These are phyloP conservation scores for Perccottus glenii DNA, from an alignment of 2,113 vertebrate species.

Conservation along the genomic window DNA sequence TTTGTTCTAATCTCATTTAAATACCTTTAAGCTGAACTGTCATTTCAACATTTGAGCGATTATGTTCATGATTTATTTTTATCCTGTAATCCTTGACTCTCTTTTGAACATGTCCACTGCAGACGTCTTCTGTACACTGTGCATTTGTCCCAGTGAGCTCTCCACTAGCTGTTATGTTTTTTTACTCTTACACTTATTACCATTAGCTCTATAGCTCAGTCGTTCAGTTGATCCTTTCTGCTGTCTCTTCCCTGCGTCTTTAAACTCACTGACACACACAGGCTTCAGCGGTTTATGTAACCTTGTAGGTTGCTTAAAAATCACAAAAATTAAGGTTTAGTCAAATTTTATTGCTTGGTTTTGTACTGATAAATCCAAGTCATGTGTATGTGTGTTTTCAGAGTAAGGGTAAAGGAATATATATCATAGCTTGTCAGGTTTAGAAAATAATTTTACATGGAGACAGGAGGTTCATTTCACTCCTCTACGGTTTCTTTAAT, in stretches of 20 bases:
- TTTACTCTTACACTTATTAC: background rate
- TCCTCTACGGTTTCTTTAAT: background rate
- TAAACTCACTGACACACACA: constrained; percentile 6
- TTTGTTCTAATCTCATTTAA: background rate
- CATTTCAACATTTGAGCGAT: background rate
- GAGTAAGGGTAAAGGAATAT: constrained; percentile 21
- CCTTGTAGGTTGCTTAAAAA: constrained; percentile 31
- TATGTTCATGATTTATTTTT: background rate
- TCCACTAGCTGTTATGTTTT: background rate
- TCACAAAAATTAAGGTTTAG: constrained; percentile 22
- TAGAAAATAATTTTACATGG: constrained; percentile 11
- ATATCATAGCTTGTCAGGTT: constrained; percentile 27
- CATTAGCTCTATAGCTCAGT: constrained; percentile 1
- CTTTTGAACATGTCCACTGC: background rate
- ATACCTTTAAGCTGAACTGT: background rate
- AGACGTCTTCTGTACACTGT: background rate
- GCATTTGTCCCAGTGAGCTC: background rate
- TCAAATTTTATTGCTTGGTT: constrained; percentile 27
- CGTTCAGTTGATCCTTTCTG: constrained; percentile 5
- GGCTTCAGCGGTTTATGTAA: constrained; percentile 28
- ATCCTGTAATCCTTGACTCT: background rate
- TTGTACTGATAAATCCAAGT: constrained; percentile 11
- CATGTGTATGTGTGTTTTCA: background rate
- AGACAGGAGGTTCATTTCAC: constrained; percentile 11
- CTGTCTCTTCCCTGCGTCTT: constrained; percentile 15